Percentiles rank a stretch among this genome's conserved stretches.
Evolutionary conservation across 2,888 invertebrate species (phyloP).

Genomic region (Nymphalis urticae): DNA sequence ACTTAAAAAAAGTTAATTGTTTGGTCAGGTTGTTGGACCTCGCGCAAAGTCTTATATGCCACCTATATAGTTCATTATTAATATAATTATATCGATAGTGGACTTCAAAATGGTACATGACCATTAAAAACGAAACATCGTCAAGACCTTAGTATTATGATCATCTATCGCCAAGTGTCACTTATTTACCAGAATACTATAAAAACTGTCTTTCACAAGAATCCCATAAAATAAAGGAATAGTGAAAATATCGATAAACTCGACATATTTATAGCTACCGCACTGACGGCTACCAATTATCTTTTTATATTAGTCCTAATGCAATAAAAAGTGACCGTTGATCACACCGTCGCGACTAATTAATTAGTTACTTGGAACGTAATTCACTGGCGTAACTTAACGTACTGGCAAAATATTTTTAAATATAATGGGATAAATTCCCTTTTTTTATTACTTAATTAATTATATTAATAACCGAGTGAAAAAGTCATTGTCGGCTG

Average conservation of each 20-base stretch:
- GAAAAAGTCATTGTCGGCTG: too few relatives aligned
- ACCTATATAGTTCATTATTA: too few relatives aligned
- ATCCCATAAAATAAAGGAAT: slow-evolving; percentile 47
- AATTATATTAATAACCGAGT: too few relatives aligned
- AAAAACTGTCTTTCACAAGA: slow-evolving; percentile 26
- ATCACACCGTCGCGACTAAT: slow-evolving; percentile 6
- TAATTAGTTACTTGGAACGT: not conserved
- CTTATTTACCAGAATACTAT: slow-evolving; percentile 31
- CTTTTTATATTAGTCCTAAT: slow-evolving; percentile 48
- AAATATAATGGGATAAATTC: too few relatives aligned
- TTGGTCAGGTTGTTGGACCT: too few relatives aligned
- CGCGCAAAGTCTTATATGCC: too few relatives aligned
- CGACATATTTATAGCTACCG: slow-evolving; percentile 53
- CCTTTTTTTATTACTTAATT: too few relatives aligned
- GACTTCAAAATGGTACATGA: not conserved
- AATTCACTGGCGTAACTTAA: too few relatives aligned
- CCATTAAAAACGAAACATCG: not conserved
- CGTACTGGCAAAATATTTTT: too few relatives aligned
- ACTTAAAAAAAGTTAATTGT: too few relatives aligned
- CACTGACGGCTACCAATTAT: slow-evolving; percentile 53
- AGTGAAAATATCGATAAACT: slow-evolving; percentile 53
- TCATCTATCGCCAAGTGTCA: slow-evolving; percentile 28
- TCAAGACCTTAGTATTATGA: slow-evolving; percentile 11
- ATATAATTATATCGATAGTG: too few relatives aligned
- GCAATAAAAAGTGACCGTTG: slow-evolving; percentile 46